These are phyloP conservation scores for Bombus soroeensis DNA, from an alignment of 1,140 invertebrate genomes.

Conservation along the genomic window DNA sequence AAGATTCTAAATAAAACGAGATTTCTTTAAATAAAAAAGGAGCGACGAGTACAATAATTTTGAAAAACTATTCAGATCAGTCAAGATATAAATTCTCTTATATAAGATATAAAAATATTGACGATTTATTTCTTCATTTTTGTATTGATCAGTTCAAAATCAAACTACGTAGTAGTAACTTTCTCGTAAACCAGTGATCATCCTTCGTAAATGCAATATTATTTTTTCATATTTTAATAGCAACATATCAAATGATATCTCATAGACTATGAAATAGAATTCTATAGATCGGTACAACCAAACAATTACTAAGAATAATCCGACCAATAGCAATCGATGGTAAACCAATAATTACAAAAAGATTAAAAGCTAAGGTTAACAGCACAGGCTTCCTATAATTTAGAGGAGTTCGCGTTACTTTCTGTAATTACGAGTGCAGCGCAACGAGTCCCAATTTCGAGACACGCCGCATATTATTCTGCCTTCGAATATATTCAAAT, in stretches of 20 bases:
- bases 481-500: not conserved
- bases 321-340: not conserved
- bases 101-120: not conserved
- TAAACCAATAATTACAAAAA: not conserved
- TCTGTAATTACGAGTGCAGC: not conserved
- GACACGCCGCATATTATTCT: not conserved
- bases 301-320: not conserved
- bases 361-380: not conserved
- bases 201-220: not conserved
- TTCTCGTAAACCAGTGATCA: too few relatives aligned
- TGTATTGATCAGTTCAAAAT: not conserved
- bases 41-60: not conserved
- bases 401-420: not conserved
- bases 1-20: too few relatives aligned
- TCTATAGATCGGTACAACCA: not conserved
- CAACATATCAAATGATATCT: not conserved
- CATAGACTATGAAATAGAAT: not conserved
- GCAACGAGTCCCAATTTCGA: not conserved
- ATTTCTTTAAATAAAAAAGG: not conserved
- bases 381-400: not conserved
- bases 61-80: too few relatives aligned
- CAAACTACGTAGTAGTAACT: not conserved
- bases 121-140: not conserved
- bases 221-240: not conserved
- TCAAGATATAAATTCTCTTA: not conserved